Base-by-base conservation (phyloP, 2,113 vertebrate species). In the Parus major region DNA sequence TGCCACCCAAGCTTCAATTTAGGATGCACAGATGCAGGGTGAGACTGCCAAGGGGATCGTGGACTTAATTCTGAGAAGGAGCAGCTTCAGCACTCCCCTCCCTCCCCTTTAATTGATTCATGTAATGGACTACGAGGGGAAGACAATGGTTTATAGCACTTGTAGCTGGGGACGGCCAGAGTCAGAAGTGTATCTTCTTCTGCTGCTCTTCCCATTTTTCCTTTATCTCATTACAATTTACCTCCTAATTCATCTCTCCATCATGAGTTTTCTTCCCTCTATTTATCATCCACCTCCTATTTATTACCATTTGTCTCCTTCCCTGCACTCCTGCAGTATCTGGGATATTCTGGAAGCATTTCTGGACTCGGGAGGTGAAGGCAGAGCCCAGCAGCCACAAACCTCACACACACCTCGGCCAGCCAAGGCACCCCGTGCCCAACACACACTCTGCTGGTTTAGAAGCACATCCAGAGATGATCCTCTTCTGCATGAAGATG, bases 351-450 rank as follows among this genome's bases (percentile, higher is more conserved):
- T 42, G 52, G 18, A 53, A 61, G 68, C 0, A 2, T n/a, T 42
- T 88, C 23, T 52, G 65, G 35, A 64, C 16, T 57, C 46, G 22
- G 46, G 2, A 1, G 5, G 25, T 2, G 4, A 23, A 72, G 36
- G 35, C 5, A 79, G 53, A 88, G 66, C 88, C 46, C 63, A 56
- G 78, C 53, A 87, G 70, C 29, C 3, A 4, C 3, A 50, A 25
- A 7, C 46, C 46, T 57, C 3, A 0, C 12, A 11, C 1, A 21
- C 7, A 28, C 3, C 0, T 7, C 29, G 69, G 9, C 47, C 75
- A 92, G 76, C 52, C 49, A 23, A 60, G 9, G 35, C 16, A 25
- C 12, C 59, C n/a, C 35, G 42, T 27, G 57, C 23, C 63, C 42
- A 35, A 13, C n/a, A 41, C 16, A 36, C 10, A 60, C 57, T 8